Evolutionary conservation across 2,888 invertebrate genomes (phyloP), one percentile per base, ranked within the genome.

Genomic region (Limnephilus rhombicus): DNA sequence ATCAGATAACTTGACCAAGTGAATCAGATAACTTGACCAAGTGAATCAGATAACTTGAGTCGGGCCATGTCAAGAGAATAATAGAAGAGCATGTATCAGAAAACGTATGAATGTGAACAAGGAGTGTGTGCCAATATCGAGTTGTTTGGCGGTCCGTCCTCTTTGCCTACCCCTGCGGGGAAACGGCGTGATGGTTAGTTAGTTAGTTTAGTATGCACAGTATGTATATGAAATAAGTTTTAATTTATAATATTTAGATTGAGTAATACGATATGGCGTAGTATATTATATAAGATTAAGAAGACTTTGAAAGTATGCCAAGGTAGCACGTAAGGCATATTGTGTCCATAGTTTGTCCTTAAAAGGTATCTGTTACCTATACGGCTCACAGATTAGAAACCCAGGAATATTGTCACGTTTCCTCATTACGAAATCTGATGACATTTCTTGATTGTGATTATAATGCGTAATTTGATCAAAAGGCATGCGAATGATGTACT

Each of bases 331-430:
- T 68, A n/a, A 68, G 24, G 9, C n/a, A 68, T 9, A 24, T 68
- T 24, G 68, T 24, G 24, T 24, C 68, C 68, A 68, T 24, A 24
- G 24, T 68, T 68, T 68, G 68, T 68, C 68, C 68, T 68, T 68
- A 68, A 24, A 68, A 68, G 68, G 68, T 68, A 24, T 68, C 68
- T 2, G 24, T 68, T 68, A 68, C 24, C 7, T 68, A 68, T 24
- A 2, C 24, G 68, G 68, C 68, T 24, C 68, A 13, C 12, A 86
- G 49, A 45, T 49, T 86, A 86, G 86, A 86, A 86, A 86, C n/a
- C 45, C 29, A 15, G 37, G 86, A 29, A 86, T 45, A 86, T 86
- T 86, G 45, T 86, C 86, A 86, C 86, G 86, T 86, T 24, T 24
- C 68, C 13, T 41, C n/a, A 45, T 86, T 86, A 45, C 13, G 49